phyloP scores from a whole-genome alignment of 2,113 vertebrate genomes.

The Campylomormyrus numenius region DNA sequence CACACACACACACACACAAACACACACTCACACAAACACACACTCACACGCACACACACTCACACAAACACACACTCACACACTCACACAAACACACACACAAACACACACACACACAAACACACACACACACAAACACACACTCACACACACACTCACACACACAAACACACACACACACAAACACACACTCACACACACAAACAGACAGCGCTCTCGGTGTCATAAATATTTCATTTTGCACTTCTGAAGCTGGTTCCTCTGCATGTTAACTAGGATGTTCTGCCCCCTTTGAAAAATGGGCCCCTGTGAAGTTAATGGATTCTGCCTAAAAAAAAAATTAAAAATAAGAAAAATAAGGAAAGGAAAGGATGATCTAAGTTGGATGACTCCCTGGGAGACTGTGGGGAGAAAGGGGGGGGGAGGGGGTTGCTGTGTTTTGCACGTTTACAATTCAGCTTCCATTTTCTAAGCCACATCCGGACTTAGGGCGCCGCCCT shows the following conservation, averaged over 20 bases:
- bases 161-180: not conserved
- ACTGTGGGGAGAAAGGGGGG: no score
- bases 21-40: no score
- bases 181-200: not conserved
- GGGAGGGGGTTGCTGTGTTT: not conserved
- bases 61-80: not conserved
- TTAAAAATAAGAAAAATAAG: not conserved
- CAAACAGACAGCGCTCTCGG: not conserved
- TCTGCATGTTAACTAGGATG: slow-evolving; percentile 17
- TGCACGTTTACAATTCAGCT: not conserved
- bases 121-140: not conserved
- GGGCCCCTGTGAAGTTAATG: not conserved
- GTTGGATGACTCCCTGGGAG: not conserved
- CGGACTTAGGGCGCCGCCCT: not conserved
- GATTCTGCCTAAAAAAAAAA: slow-evolving; percentile 9
- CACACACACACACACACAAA: not conserved
- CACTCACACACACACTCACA: not conserved
- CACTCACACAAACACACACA: no score
- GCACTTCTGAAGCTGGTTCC: slow-evolving; percentile 7
- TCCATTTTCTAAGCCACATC: not conserved
- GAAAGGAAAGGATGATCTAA: not conserved
- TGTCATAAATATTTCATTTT: slow-evolving; percentile 26
- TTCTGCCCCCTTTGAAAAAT: not conserved
- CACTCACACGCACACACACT: not conserved
- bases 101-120: not conserved